Evolutionary conservation across 2,888 invertebrate genomes (phyloP), one percentile per base, ranked within the genome.

Genomic region (Stictocephala bisonia): DNA sequence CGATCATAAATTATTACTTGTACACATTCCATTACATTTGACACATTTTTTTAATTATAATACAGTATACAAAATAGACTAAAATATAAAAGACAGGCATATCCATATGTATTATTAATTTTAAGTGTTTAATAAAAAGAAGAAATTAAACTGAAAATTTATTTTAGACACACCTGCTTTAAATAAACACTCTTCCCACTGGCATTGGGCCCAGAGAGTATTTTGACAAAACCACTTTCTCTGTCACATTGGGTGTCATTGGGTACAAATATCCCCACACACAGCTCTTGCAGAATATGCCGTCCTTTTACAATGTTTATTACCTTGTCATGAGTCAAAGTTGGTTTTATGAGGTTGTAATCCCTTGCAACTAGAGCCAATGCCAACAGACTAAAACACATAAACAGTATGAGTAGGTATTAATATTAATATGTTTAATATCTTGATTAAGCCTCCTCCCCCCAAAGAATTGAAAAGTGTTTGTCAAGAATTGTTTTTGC

Each of bases 131-230:
- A n/a, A n/a, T n/a, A n/a, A n/a, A n/a, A n/a, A n/a, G n/a, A n/a
- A n/a, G n/a, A n/a, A n/a, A n/a, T n/a, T n/a, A n/a, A n/a, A n/a
- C n/a, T n/a, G n/a, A n/a, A n/a, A n/a, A n/a, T n/a, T n/a, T n/a
- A n/a, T n/a, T n/a, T n/a, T n/a, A n/a, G n/a, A n/a, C n/a, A 6
- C 73, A 88, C 88, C 85, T 96, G 95, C 84, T 96, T 96, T 81
- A 97, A 86, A 83, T 94, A 97, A 27, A 96, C 90, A 74, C 94
- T 96, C 84, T 97, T 98, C 1, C 97, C 97, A 81, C 94, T 93
- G 0, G 94, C 91, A 84, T 97, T 97, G 0, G 97, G 94, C 0
- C 96, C 97, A 0, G 94, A 95, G 4, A 97, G 85, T 60, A 97
- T 88, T 82, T 93, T 93, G 24, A 96, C 87, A 11, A 85, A 84